A percentile compares a stretch with the other conserved stretches of the same genome.
Conservation (phyloP, 2,888 invertebrate genomes). For the Eulithis prunata region DNA sequence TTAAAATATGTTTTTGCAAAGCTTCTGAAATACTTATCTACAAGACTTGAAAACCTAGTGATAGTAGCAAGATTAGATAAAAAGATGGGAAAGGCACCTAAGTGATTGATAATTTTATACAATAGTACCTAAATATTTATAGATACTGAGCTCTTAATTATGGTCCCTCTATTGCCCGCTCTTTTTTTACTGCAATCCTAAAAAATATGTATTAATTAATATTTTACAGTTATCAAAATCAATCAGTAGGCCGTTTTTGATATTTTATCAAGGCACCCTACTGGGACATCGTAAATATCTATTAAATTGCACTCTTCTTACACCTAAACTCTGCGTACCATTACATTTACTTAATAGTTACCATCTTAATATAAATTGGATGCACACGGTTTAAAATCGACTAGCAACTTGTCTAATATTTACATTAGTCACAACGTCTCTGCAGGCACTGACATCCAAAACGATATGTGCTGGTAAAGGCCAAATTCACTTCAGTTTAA, state of each 20-base stretch:
- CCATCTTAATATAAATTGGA: slow-evolving; percentile 20
- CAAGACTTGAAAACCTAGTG: neutral
- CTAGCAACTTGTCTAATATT: slow-evolving; percentile 75
- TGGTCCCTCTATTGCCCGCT: slow-evolving; percentile 58
- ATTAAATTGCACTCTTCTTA: slow-evolving; percentile 23
- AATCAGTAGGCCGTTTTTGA: slow-evolving; percentile 4
- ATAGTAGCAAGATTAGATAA: slow-evolving; percentile 19
- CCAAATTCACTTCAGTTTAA: slow-evolving; percentile 45
- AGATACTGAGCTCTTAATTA: slow-evolving; percentile 49
- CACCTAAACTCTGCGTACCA: slow-evolving; percentile 14
- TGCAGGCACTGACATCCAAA: slow-evolving; percentile 55
- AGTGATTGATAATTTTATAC: slow-evolving; percentile 33
- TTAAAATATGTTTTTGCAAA: slow-evolving; percentile 3
- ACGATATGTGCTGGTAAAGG: slow-evolving; percentile 34
- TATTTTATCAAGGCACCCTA: slow-evolving; percentile 35
- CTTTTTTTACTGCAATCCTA: slow-evolving; percentile 39
- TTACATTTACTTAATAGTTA: slow-evolving; percentile 22
- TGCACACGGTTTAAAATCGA: slow-evolving; percentile 59
- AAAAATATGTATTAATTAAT: slow-evolving; percentile 12
- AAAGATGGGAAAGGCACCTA: slow-evolving; percentile 47
- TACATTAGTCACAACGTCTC: slow-evolving; percentile 56
- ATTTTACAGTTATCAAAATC: slow-evolving; percentile 9
- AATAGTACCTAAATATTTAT: slow-evolving; percentile 19
- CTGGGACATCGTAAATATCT: slow-evolving; percentile 9
- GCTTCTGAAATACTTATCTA: slow-evolving; percentile 4